A percentile compares a stretch with the other conserved stretches of the same genome.
phyloP scores from a whole-genome alignment of 2,888 invertebrate species.

The Syrphus vitripennis region DNA sequence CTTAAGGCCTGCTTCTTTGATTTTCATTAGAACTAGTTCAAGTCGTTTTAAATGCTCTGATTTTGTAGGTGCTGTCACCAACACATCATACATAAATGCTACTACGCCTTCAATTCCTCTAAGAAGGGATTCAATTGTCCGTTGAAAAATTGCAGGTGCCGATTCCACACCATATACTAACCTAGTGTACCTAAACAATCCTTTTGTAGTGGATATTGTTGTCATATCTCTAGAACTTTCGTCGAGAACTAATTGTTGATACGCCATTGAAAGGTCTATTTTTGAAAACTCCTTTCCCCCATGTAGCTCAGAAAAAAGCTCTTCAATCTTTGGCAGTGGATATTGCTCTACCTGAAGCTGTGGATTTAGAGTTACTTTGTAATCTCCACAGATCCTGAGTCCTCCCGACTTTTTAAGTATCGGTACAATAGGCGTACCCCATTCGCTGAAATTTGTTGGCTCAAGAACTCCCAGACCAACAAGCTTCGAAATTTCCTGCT shows the following conservation, averaged over 20 bases:
- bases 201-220: slow-evolving; percentile 73
- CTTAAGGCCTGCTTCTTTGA: slow-evolving; percentile 58
- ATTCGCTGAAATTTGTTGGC: slow-evolving; percentile 7
- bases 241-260: slow-evolving; percentile 75
- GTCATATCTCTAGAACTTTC: slow-evolving; percentile 72
- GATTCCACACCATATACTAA: slow-evolving; percentile 76
- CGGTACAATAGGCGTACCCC: slow-evolving; percentile 41
- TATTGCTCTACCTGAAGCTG: background rate
- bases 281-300: slow-evolving; percentile 75
- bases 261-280: slow-evolving; percentile 76
- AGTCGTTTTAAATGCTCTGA: slow-evolving; percentile 73
- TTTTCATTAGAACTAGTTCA: slow-evolving; percentile 67
- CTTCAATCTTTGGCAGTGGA: slow-evolving; percentile 18
- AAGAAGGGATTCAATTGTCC: slow-evolving; percentile 55
- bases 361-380: slow-evolving; percentile 21
- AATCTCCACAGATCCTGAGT: slow-evolving; percentile 28
- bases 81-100: slow-evolving; percentile 72
- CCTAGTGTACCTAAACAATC: slow-evolving; percentile 27
- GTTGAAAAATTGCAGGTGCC: slow-evolving; percentile 77
- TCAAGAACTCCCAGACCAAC: slow-evolving; percentile 15
- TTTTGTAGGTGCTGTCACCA: slow-evolving; percentile 72
- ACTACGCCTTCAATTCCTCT: slow-evolving; percentile 8
- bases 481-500: slow-evolving; percentile 5
- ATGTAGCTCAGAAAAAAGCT: slow-evolving; percentile 27
- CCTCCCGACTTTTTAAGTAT: slow-evolving; percentile 16